Percentiles rank a stretch among this genome's conserved stretches.
phyloP scores from a whole-genome alignment of 1,140 invertebrate species.

The Pararge aegeria region DNA sequence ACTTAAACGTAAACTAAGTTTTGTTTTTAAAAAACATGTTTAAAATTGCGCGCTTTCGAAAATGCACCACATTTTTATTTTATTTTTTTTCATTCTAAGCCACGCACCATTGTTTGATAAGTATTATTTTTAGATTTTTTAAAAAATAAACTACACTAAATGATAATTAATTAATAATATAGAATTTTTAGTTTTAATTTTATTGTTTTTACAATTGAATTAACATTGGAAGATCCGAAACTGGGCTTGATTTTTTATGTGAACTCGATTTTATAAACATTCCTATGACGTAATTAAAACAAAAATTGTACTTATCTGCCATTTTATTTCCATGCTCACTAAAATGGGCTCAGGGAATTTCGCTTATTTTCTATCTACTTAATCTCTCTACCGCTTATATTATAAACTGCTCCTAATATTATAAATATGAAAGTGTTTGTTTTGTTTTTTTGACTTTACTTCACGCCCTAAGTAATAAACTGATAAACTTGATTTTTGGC shows the following conservation, averaged over 20 bases:
- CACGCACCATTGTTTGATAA: conserved; percentile 14
- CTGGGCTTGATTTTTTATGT: not conserved
- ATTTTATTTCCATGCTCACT: not conserved
- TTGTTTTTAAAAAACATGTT: not conserved
- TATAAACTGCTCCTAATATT: too few species aligned
- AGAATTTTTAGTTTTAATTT: conserved; percentile 3
- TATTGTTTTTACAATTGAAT: conserved; percentile 19
- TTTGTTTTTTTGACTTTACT: too few species aligned
- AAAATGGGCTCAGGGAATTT: not conserved
- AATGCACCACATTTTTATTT: conserved; percentile 2
- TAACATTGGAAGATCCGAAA: not conserved
- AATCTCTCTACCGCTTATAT: too few species aligned
- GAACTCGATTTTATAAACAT: not conserved
- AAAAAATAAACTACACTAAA: not conserved
- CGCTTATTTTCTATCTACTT: too few species aligned
- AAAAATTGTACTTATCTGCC: not conserved
- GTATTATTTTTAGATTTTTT: conserved; percentile 20
- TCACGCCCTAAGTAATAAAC: too few species aligned
- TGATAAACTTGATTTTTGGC: too few species aligned
- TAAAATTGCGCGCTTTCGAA: conserved; percentile 1
- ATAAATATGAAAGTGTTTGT: too few species aligned
- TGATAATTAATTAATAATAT: conserved; percentile 9
- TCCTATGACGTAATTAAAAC: not conserved
- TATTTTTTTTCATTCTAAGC: not conserved
- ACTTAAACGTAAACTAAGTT: too few species aligned